Evolutionary conservation across 2,888 invertebrate genomes (phyloP), one percentile per base, ranked within the genome.

Genomic region (Luffia ferchaultella): DNA sequence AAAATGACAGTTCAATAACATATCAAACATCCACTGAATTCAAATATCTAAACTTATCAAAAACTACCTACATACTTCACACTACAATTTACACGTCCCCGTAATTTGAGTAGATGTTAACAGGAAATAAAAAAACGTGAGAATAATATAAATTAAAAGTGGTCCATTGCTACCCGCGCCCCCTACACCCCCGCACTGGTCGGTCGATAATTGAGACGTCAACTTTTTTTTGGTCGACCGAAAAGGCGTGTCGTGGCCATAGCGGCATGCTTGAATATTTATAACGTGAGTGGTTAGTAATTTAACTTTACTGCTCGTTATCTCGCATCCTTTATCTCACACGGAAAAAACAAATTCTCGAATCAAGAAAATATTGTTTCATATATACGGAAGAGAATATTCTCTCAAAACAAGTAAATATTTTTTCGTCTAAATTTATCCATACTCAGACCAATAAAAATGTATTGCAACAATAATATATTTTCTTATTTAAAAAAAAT

Each of bases 171-270:
- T 49, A 47, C 57, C 50, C 56, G 55, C 57, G 55, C 57, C 54
- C 58, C 59, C 58, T 53, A 52, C 56, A 56, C 60, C 49, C 49
- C 50, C 45, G 16, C 58, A 52, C 55, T 45, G 56, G 55, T 57
- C 61, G 62, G 61, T 62, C 73, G 75, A 76, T 83, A 82, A 83
- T 83, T 82, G 82, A 83, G 82, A 80, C 76, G 78, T 83, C 78
- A 80, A 71, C 73, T 79, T 80, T 80, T 80, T 80, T 3, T 30
- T 12, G n/a, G n/a, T 12, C 30, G 30, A 12, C 30, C 30, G 30
- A 30, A n/a, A n/a, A 30, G 30, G 30, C 16, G 20, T 20, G 17
- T 20, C 20, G 45, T 18, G 18, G 16, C 45, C 16, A 18, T 17
- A 2, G 16, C 45, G 16, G 17, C 18, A 69, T 71, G 30, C 30